Evolutionary conservation across 2,888 invertebrate species (phyloP), one percentile per base, ranked within the genome.

Genomic region (Patella pellucida): DNA sequence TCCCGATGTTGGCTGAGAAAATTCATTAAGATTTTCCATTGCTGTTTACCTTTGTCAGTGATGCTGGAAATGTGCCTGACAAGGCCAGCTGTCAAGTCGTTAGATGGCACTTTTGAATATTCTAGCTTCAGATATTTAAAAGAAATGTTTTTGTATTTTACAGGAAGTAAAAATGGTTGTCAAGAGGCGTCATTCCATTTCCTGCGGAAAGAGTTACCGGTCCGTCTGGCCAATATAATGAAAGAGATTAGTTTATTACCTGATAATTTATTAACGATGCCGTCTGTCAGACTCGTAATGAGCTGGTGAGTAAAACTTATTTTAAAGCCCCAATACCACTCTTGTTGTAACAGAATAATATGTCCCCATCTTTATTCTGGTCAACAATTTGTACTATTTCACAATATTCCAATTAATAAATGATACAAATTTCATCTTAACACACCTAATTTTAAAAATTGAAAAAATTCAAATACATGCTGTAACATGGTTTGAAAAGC

Each of bases 191-290:
- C 98, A 0, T 99, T 94, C 90, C 93, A 96, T 84, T 99, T 99
- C 91, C 93, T 99, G 7, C 94, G 97, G 77, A 98, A 99, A 91
- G 99, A 99, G 92, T 92, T 99, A 77, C 98, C 99, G n/a, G 98
- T 98, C n/a, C 94, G 99, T 78, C 92, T 99, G 88, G 98, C 99
- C 73, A 99, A 99, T 91, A 99, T 99, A 87, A 99, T 99, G 99
- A 98, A 98, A 91, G 99, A 99, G 92, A 98, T 99, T 90, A 96
- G 97, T 72, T 92, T 99, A 62, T 92, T 99, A 11, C 99, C 99
- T 0, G 96, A 97, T 82, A 96, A 96, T 88, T 93, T 99, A 54
- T 93, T 98, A 9, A 93, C 94, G 76, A 98, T 97, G 95, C 97
- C 98, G 1, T 97, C 97, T 2, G 97, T 98, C 15, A 94, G 95